A percentile compares a stretch with the other conserved stretches of the same genome.
Conservation (phyloP, 2,797 vertebrate genomes). For the Balearica regulorum region DNA sequence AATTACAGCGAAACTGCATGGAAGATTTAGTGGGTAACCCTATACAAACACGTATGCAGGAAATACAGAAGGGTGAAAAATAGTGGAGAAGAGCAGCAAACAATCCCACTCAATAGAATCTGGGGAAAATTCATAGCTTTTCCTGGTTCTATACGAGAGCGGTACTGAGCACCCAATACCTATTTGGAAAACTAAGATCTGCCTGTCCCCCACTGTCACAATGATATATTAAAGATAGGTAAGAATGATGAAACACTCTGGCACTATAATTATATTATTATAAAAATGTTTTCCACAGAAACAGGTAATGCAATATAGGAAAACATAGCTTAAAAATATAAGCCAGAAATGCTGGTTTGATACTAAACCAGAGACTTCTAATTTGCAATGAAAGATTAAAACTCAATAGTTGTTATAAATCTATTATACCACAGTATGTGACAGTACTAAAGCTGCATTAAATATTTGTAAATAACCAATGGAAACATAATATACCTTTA, state of each 20-base stretch:
- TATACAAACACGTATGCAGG: neutral
- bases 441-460: neutral
- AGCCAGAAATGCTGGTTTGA: neutral
- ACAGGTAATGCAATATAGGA: neutral
- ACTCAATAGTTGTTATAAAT: neutral
- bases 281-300: neutral
- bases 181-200: neutral
- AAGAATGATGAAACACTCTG: neutral
- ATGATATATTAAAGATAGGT: neutral
- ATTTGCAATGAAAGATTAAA: neutral
- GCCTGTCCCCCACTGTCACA: fast-evolving
- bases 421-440: neutral
- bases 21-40: neutral
- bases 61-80: neutral
- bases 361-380: neutral
- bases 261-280: neutral
- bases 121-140: neutral
- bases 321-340: neutral
- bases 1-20: neutral
- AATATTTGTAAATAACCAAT: neutral
- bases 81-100: neutral
- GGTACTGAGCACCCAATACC: neutral
- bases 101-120: neutral
- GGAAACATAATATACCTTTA: neutral
- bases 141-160: neutral